These are phyloP conservation scores for Leptarthrus brevirostris DNA, from an alignment of 2,888 invertebrate species.

Conservation along the genomic window DNA sequence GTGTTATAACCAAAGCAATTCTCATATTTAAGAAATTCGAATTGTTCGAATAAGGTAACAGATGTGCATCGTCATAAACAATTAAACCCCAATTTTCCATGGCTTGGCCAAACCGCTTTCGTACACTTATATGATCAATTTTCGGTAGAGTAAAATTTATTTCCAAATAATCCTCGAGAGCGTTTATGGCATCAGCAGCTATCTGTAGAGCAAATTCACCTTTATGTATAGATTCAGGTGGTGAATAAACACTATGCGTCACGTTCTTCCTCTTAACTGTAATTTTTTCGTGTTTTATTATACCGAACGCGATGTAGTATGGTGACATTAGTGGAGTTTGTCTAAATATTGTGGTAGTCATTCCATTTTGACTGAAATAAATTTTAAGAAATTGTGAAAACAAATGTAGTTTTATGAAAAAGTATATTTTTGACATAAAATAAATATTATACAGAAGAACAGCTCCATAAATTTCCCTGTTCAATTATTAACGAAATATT, in stretches of 20 bases:
- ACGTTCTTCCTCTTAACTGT: conserved; percentile 53
- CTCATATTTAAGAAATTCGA: neutral
- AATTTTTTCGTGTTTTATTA: conserved; percentile 70
- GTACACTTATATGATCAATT: conserved; percentile 88
- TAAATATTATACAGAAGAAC: no score
- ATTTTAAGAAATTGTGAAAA: no score
- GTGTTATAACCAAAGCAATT: conserved; percentile 72
- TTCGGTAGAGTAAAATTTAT: conserved; percentile 82
- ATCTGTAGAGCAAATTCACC: conserved; percentile 78
- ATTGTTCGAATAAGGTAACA: conserved; percentile 59
- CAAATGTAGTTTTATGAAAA: no score
- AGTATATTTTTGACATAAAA: no score
- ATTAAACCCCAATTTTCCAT: conserved; percentile 97
- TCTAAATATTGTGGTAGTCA: conserved; percentile 61
- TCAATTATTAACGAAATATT: no score
- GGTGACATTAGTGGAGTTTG: conserved; percentile 76
- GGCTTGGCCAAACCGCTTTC: conserved; percentile 85
- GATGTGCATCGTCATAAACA: conserved; percentile 68
- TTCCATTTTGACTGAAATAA: conserved; percentile 33
- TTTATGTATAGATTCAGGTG: conserved; percentile 47
- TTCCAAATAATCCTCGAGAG: conserved; percentile 78
- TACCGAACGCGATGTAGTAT: conserved; percentile 83
- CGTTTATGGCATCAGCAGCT: conserved; percentile 77
- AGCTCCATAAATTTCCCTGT: no score
- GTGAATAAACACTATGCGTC: conserved; percentile 52